phyloP scores from a whole-genome alignment of 2,113 vertebrate genomes.

The Carlito syrichta region DNA sequence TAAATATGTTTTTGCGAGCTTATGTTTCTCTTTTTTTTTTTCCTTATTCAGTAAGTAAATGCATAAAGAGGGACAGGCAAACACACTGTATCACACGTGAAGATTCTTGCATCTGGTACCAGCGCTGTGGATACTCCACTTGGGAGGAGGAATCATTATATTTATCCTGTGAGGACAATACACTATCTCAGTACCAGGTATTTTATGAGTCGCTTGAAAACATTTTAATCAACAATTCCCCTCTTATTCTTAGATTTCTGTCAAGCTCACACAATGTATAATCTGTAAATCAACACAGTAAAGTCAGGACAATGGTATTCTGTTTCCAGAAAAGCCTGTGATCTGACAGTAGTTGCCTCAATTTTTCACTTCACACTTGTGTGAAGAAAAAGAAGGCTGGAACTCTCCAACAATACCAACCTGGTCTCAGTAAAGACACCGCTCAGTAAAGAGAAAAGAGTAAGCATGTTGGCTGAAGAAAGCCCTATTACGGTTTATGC shows the following conservation, averaged over 20 bases:
- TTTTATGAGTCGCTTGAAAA: background rate
- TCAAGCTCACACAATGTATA: background rate
- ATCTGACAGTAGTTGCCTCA: background rate
- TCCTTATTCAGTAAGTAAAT: background rate
- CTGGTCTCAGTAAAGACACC: background rate
- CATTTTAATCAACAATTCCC: background rate
- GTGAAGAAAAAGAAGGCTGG: background rate
- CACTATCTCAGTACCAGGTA: no score
- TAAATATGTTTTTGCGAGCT: background rate
- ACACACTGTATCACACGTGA: background rate
- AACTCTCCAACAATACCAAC: background rate
- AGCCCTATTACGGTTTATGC: background rate
- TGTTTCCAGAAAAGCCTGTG: background rate
- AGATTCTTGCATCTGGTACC: background rate
- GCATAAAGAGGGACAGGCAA: background rate
- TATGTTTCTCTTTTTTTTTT: background rate
- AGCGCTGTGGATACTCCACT: accelerated
- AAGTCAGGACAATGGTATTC: background rate
- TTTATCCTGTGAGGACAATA: background rate
- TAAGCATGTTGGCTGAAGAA: background rate
- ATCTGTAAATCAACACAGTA: background rate
- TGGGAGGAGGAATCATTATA: background rate
- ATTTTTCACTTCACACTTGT: background rate
- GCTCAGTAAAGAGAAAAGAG: background rate
- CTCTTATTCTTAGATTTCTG: background rate